Base-by-base conservation (phyloP, 2,888 invertebrate species). In the Gisinianus flammeolus region DNA sequence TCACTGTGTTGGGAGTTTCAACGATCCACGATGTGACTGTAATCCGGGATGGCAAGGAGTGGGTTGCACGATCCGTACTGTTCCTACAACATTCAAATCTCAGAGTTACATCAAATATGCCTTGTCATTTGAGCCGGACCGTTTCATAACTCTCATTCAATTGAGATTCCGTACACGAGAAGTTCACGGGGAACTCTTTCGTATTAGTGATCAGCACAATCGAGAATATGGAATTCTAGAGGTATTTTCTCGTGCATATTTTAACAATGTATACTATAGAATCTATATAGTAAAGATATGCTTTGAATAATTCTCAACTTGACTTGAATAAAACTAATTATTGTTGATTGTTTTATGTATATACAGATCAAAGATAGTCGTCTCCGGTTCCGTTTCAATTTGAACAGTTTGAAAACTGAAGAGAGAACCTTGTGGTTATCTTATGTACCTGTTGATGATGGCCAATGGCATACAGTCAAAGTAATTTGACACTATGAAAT, bases 51-150 rank as follows among this genome's bases (percentile, higher is more conserved):
- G 44, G 44, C 44, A 44, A 44, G 44, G 98, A 10, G 94, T 94
- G 0, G 92, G 93, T 0, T 96, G 96, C 86, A 92, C 93, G 85
- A 91, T 93, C 66, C 92, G 93, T 72, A 96, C 96, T 0, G 93
- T 93, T 68, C 95, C 96, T 0, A 94, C 96, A 0, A 96, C 96
- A 80, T 97, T 98, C 87, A 93, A 95, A 86, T 92, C 93, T 0
- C 94, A 96, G 87, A 96, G 96, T 83, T 98, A 97, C 87, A 96
- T 98, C n/a, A 96, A 97, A 87, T 98, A 97, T 87, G 96, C 96
- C 1, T 88, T 98, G 44, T 95, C 95, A 85, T 97, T 96, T 86
- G 96, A 96, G 86, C 96, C 96, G 0, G 95, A 96, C 86, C 90
- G 94, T 84, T 97, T 95, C 86, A 93, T 94, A 74, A 97, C 96